phyloP scores from a whole-genome alignment of 2,797 vertebrate species.

The Syncerus caffer region DNA sequence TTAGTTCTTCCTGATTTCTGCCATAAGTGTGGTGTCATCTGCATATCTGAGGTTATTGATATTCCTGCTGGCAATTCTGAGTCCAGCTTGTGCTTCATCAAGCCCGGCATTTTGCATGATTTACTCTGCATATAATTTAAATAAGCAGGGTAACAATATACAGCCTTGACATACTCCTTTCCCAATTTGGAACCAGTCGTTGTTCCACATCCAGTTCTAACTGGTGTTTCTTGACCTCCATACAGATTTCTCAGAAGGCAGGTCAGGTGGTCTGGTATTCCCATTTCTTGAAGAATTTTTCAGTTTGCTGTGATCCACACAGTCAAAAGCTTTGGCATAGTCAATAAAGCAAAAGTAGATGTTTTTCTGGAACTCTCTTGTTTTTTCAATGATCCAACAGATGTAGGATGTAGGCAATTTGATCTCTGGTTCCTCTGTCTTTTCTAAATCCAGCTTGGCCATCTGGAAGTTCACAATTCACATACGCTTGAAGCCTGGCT shows the following conservation, averaged over 20 bases:
- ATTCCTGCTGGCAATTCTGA: background rate
- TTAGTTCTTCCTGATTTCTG: background rate
- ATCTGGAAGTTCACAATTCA: background rate
- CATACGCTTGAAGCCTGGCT: background rate
- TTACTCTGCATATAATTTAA: background rate
- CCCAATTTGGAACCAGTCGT: background rate
- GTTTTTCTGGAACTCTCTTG: background rate
- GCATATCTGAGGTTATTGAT: background rate
- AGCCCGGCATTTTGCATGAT: background rate
- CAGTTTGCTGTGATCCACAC: background rate
- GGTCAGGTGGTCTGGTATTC: background rate
- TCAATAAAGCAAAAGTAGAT: background rate
- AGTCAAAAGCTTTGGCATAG: background rate
- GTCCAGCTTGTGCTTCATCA: background rate
- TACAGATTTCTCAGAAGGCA: background rate
- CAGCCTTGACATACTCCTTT: background rate
- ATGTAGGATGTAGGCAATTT: rapidly evolving
- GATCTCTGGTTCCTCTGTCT: background rate
- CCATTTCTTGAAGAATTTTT: background rate
- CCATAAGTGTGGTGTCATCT: background rate
- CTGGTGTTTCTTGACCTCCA: background rate
- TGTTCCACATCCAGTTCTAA: background rate
- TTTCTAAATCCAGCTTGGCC: background rate
- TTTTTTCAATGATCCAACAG: background rate
- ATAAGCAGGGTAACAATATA: background rate